Evolutionary conservation across 2,888 invertebrate genomes (phyloP).

Genomic region (Acheta domesticus): DNA sequence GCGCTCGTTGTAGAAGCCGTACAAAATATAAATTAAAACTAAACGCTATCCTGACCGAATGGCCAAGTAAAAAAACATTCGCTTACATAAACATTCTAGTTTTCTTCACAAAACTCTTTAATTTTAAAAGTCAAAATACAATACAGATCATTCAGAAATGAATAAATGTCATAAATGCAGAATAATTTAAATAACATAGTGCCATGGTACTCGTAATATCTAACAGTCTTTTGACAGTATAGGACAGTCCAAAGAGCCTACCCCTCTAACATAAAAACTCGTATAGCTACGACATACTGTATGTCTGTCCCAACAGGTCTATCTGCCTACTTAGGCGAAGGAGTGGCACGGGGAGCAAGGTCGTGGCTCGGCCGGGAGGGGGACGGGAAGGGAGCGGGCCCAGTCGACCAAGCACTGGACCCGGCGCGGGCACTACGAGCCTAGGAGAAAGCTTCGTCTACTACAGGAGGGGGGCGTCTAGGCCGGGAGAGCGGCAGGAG

Average conservation of each 20-base stretch:
- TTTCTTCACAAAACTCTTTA: background rate
- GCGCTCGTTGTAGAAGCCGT: background rate
- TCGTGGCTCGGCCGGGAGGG: background rate
- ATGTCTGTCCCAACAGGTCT: slow-evolving; percentile 4
- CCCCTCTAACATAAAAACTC: slow-evolving; percentile 20
- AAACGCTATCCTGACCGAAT: background rate
- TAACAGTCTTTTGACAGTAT: slow-evolving; percentile 29
- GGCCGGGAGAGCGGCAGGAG: background rate
- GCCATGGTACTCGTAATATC: slow-evolving; percentile 26
- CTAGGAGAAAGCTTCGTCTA: background rate
- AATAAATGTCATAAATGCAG: slow-evolving; percentile 26
- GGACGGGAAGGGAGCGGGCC: background rate
- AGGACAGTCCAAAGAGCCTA: slow-evolving; percentile 24
- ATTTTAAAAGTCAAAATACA: slow-evolving; percentile 18
- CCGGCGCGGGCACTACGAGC: background rate
- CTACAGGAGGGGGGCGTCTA: background rate
- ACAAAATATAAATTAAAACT: background rate
- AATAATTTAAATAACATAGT: slow-evolving; percentile 29
- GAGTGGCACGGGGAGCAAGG: background rate
- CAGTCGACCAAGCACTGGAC: background rate
- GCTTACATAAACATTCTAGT: no score
- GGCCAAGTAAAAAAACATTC: background rate
- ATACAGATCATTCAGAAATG: slow-evolving; percentile 18
- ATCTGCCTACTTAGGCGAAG: background rate
- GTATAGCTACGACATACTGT: slow-evolving; percentile 1